Base-by-base conservation (phyloP, 2,888 invertebrate species). In the Pseudococcus viburni region DNA sequence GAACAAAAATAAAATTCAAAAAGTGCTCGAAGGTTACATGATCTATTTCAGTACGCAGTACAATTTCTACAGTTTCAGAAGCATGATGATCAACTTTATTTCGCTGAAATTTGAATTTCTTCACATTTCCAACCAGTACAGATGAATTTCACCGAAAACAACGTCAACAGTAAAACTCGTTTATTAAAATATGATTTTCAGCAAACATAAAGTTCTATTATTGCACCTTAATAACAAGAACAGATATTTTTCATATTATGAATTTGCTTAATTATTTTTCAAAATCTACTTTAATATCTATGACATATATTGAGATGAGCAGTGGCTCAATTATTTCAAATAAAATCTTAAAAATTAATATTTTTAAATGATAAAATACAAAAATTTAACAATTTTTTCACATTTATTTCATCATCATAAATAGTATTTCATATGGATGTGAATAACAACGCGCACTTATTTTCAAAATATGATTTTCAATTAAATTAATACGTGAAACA, bases 161-260 rank as follows among this genome's bases (percentile, higher is more conserved):
- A 55, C 17, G 46, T 46, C 42, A 83, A 83, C 80, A 83, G 22
- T 42, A 83, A 83, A 83, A 83, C 17, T 46, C 22, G 26, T 83
- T 83, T 83, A 83, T 46, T 83, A 46, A 83, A 83, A 83, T 83
- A 83, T 46, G 80, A 83, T 83, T 83, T 83, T 83, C 22, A 83
- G 80, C 46, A 83, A 83, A 83, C 80, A 46, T 83, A 19, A 83
- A n/a, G 17, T 83, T 17, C 80, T 83, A 83, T 46, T 83, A 83
- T 83, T 83, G 80, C 80, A 83, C 80, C 80, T 83, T 83, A 83
- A 83, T 83, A 83, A 83, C 11, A n/a, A 46, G 15, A 83, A 46
- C 9, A 19, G n/a, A 19, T 19, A 33, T 26, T 80, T 6, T 83
- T 83, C 19, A 83, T 19, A 83, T 19, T 8, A 83, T 77, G 77